A percentile compares a stretch with the other conserved stretches of the same genome.
These are phyloP conservation scores for Spheniscus mendiculus DNA, from an alignment of 2,113 vertebrate genomes.

Conservation along the genomic window DNA sequence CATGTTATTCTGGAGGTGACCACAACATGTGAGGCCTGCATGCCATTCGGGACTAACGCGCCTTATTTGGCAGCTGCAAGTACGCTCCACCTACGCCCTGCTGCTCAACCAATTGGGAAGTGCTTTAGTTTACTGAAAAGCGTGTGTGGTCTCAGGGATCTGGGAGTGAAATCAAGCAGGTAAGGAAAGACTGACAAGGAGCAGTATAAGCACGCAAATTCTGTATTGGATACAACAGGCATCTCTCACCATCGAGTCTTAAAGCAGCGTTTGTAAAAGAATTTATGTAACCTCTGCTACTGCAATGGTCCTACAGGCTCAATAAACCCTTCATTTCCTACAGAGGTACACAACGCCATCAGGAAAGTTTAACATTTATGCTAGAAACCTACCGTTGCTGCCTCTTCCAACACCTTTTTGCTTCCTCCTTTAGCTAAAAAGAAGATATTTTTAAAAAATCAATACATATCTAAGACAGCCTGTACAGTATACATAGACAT, in stretches of 20 bases:
- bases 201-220: accelerated
- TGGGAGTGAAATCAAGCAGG: accelerated
- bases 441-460: not conserved
- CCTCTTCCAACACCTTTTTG: conserved; percentile 60
- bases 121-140: not conserved
- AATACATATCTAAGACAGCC: accelerated
- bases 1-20: accelerated
- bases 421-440: conserved; percentile 69
- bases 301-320: accelerated
- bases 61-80: not conserved
- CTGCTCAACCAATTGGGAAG: not conserved
- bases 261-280: not conserved
- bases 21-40: accelerated
- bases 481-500: accelerated
- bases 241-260: not conserved
- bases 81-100: accelerated
- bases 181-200: not conserved
- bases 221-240: accelerated
- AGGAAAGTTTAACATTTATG: accelerated
- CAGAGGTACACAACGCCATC: accelerated
- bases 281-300: not conserved
- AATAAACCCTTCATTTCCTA: not conserved
- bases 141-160: accelerated
- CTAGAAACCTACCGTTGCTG: conserved; percentile 58
- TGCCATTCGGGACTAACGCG: accelerated